Evolutionary conservation across 2,888 invertebrate genomes (phyloP), one percentile per base, ranked within the genome.

Genomic region (Julus scandinavius): DNA sequence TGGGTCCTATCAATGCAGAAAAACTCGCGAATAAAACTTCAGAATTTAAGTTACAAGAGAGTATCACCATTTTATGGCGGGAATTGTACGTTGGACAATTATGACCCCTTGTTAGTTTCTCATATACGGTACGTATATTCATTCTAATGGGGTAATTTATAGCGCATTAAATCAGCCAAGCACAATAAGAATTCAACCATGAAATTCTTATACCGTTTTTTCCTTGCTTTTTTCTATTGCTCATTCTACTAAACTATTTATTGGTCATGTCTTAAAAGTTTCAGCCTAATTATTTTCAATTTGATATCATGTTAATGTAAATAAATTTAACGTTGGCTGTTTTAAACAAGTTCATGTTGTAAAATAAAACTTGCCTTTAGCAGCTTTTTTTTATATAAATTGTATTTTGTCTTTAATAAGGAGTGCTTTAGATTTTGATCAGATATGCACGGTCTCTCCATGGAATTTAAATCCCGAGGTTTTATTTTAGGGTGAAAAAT

Each of bases 281-380:
- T 63, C n/a, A n/a, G n/a, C 63, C 63, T n/a, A n/a, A 63, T 63
- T 63, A 63, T 63, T 63, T n/a, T 63, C 54, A 54, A n/a, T 63
- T 63, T n/a, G 63, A 63, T 63, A n/a, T 45, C 45, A 45, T n/a
- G 63, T n/a, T 63, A 63, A 63, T 63, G n/a, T n/a, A 17, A 63
- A n/a, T 63, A 63, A 17, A 63, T 63, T 63, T 63, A 63, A 63
- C n/a, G 63, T 63, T n/a, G 63, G 2, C 63, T 6, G 63, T 63
- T 63, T 63, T n/a, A n/a, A 63, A 63, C n/a, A 63, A 63, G 63
- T 63, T 15, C 17, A 63, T 17, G 63, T n/a, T 63, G 63, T 63
- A 63, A 63, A 63, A 63, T n/a, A 17, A 63, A n/a, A 17, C n/a
- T n/a, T 63, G 63, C 63, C 63, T 63, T 63, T 63, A 63, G 63